Base-by-base conservation (phyloP, 1,140 invertebrate species). In the Anagrus nilaparvatae region DNA sequence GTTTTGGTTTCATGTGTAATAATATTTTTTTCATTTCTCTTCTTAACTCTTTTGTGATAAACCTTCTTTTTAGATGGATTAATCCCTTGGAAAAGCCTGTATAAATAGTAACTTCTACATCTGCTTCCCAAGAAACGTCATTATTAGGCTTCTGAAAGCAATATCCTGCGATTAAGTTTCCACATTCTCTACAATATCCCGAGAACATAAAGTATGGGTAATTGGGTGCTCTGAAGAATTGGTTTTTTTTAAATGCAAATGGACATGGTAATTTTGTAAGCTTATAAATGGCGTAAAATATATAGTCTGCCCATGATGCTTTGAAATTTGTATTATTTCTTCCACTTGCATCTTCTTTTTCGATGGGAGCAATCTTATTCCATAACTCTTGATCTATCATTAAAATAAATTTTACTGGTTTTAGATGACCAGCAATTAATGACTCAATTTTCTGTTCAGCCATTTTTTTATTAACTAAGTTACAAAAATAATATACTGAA, bases 131-230 rank as follows among this genome's bases (percentile, higher is more conserved):
- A n/a, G n/a, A n/a, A 29, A 5, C 34, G 20, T 20, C 37, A 31
- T n/a, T 2, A 17, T 7, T 10, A n/a, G 41, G 41, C 19, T 48
- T 25, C 7, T 37, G 9, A 3, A 44, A 37, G 14, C 29, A 27
- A 12, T 44, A 33, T n/a, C 23, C 46, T 21, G 33, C 9, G 31
- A 43, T 31, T 7, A 7, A 5, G 30, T 19, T 19, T 2, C 12
- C 10, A 30, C 46, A 47, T 25, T 47, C 36, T 29, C 40, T 43
- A 14, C 40, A 47, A 36, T 25, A 25, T 31, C 19, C 42, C 25
- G 0, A n/a, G 29, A 35, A 24, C 12, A 19, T 39, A 7, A 19
- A 5, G 13, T 25, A 43, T 13, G 29, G 12, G 10, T 24, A 12
- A 24, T 13, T 18, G 16, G 20, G 16, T 19, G 36, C 10, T n/a